phyloP scores from a whole-genome alignment of 2,113 vertebrate species.

The Tricholaema leucomelas region DNA sequence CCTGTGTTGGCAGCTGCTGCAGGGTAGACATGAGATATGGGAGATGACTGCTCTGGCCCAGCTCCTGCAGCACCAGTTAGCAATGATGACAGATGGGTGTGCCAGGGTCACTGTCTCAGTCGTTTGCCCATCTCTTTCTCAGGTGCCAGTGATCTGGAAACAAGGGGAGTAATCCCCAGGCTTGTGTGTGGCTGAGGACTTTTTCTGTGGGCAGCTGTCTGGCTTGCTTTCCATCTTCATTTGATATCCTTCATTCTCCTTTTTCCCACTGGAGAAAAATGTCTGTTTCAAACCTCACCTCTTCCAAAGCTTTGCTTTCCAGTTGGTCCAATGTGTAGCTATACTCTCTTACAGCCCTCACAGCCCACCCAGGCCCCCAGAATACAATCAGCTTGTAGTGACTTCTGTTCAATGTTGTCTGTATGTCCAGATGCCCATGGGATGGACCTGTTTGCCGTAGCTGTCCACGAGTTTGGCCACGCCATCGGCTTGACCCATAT shows the following conservation, averaged over 20 bases:
- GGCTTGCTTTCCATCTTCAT: background rate
- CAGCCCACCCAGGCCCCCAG: background rate
- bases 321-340: background rate
- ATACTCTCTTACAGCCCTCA: background rate
- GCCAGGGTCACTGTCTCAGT: background rate
- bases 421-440: slow-evolving; percentile 82
- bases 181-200: background rate
- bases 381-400: background rate
- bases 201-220: background rate
- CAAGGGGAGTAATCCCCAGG: background rate
- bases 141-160: background rate
- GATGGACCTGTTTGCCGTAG: slow-evolving; percentile 95
- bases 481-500: slow-evolving; percentile 94
- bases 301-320: background rate
- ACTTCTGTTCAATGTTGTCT: background rate
- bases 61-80: background rate
- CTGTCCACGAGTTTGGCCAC: slow-evolving; percentile 96
- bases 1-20: background rate
- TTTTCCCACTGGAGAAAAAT: background rate
- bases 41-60: background rate
- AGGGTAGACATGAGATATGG: fast-evolving
- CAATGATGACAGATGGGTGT: background rate
- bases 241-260: background rate
- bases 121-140: background rate
- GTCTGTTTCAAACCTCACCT: background rate